Percentiles rank a stretch among this genome's conserved stretches.
Conservation (phyloP, 2,888 invertebrate genomes). For the Teleogryllus oceanicus region DNA sequence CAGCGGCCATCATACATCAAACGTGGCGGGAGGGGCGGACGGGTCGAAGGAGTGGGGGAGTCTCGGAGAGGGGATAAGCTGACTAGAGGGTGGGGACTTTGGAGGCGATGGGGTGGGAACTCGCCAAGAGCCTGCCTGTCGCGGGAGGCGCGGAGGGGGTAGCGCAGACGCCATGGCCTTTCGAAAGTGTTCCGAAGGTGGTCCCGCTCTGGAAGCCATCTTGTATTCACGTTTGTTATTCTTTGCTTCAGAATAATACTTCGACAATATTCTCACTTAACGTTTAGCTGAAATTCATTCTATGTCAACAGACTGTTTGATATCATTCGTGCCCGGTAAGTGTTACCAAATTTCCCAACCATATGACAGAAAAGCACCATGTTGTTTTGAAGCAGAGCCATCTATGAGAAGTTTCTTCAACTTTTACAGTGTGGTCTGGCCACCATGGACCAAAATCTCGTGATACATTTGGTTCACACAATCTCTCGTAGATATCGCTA, state of each 20-base stretch:
- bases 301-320: too few relatives aligned
- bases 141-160: not conserved
- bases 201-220: not conserved
- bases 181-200: not conserved
- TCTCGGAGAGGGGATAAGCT: slow-evolving; percentile 25
- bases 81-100: slow-evolving; percentile 29
- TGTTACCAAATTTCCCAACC: too few relatives aligned
- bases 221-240: too few relatives aligned
- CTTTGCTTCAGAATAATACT: not conserved
- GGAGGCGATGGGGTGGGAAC: slow-evolving; percentile 21
- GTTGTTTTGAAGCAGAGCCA: not conserved
- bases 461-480: not conserved
- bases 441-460: not conserved
- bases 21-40: slow-evolving; percentile 24
- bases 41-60: not conserved
- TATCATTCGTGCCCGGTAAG: too few relatives aligned
- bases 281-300: not conserved
- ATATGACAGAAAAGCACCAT: too few relatives aligned
- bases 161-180: slow-evolving; percentile 2
- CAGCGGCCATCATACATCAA: slow-evolving; percentile 37
- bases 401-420: not conserved
- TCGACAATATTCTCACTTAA: not conserved
- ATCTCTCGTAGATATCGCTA: not conserved
- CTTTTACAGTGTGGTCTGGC: not conserved
- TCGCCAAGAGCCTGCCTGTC: not conserved